These are phyloP conservation scores for Tenthredo distinguenda DNA, from an alignment of 2,888 invertebrate species.

Conservation along the genomic window DNA sequence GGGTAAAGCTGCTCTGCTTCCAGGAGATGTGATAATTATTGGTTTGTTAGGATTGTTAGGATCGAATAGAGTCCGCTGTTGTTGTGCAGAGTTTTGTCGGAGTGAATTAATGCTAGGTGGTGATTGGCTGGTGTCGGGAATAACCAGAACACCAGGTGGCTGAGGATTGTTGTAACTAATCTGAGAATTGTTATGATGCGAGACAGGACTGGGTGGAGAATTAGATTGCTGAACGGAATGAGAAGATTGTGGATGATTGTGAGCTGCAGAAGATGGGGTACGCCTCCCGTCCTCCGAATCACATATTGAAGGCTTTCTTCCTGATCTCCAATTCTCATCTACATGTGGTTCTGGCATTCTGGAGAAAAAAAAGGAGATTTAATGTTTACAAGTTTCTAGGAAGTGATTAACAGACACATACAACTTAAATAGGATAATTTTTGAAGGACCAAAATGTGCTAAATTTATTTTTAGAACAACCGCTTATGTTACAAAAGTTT, in stretches of 20 bases:
- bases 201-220: slow-evolving; percentile 61
- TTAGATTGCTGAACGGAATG: slow-evolving; percentile 62
- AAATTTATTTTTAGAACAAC: too few species aligned
- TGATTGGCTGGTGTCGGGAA: slow-evolving; percentile 72
- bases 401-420: background rate
- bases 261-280: slow-evolving; percentile 56
- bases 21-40: slow-evolving; percentile 83
- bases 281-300: slow-evolving; percentile 73
- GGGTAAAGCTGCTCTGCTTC: slow-evolving; percentile 73
- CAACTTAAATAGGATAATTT: too few species aligned
- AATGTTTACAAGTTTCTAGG: slow-evolving; percentile 6
- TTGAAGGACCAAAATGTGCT: too few species aligned
- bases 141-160: slow-evolving; percentile 77
- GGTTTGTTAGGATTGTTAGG: slow-evolving; percentile 86
- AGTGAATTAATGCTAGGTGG: slow-evolving; percentile 53
- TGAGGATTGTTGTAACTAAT: slow-evolving; percentile 64
- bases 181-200: slow-evolving; percentile 41
- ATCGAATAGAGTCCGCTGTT: slow-evolving; percentile 82
- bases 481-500: too few species aligned
- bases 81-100: slow-evolving; percentile 62
- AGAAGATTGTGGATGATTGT: slow-evolving; percentile 62
- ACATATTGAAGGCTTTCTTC: slow-evolving; percentile 71
- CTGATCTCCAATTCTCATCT: slow-evolving; percentile 76
- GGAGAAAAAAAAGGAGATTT: slow-evolving; percentile 4
- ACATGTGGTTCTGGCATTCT: slow-evolving; percentile 65